Conservation (phyloP, 2,113 vertebrate genomes). For the Lagopus muta region DNA sequence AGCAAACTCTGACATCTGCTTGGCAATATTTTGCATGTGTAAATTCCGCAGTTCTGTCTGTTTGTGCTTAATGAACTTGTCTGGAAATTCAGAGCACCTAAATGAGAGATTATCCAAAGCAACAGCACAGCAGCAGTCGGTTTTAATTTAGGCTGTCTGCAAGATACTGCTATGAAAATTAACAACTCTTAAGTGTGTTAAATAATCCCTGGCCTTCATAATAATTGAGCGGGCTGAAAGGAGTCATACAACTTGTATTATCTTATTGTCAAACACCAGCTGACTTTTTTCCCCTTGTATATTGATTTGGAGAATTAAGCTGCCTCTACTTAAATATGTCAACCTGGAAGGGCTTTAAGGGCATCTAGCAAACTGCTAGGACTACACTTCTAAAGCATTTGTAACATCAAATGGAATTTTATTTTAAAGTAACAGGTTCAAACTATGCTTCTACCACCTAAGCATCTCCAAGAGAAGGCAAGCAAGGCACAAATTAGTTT, state of each 20-base stretch:
- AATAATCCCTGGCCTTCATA: slow-evolving; percentile 64
- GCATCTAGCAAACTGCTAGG: not conserved
- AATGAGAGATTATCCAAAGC: slow-evolving; percentile 64
- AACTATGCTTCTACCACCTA: not conserved
- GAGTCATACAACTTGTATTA: slow-evolving; percentile 54
- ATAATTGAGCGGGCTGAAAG: slow-evolving; percentile 64
- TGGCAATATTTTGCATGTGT: slow-evolving; percentile 31
- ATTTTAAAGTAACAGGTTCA: not conserved
- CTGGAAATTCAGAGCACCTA: slow-evolving; percentile 61
- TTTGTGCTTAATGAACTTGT: slow-evolving; percentile 59
- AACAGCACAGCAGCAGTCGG: slow-evolving; percentile 65
- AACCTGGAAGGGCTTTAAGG: slow-evolving; percentile 9
- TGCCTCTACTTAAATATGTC: not conserved
- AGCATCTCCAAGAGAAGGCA: not conserved
- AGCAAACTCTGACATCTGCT: slow-evolving; percentile 57
- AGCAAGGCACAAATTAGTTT: not conserved
- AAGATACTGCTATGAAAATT: slow-evolving; percentile 69
- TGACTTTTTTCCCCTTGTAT: slow-evolving; percentile 27
- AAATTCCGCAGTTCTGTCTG: slow-evolving; percentile 43
- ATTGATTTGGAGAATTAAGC: slow-evolving; percentile 61
- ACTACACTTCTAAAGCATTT: not conserved
- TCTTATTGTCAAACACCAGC: slow-evolving; percentile 63
- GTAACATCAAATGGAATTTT: not conserved
- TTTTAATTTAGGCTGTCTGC: slow-evolving; percentile 71
- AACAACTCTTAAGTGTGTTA: slow-evolving; percentile 73